Base-by-base conservation (phyloP, 2,888 invertebrate genomes). In the Allolobophora icterica region DNA sequence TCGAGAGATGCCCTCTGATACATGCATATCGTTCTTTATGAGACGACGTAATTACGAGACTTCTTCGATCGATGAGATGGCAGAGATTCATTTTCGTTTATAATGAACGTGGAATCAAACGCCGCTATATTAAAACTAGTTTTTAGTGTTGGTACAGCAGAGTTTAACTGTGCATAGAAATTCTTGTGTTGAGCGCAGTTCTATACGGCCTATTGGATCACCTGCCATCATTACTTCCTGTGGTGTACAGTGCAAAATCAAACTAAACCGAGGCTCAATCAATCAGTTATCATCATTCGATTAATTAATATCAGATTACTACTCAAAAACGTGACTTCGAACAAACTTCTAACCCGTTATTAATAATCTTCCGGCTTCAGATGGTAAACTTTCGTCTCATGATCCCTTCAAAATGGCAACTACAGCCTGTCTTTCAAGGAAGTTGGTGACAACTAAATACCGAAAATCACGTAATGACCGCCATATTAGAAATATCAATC, bases 331-430 rank as follows among this genome's bases (percentile, higher is more conserved):
- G n/a, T 71, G 71, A n/a, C 71, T n/a, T 71, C 30, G 8, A 71
- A 71, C 11, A 71, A n/a, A 71, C 71, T 71, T 71, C 71, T 71
- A 71, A 71, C 71, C 71, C 71, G 71, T 71, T 71, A n/a, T n/a
- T n/a, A 71, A 71, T 71, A 71, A 71, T 71, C 71, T 71, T 71
- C 71, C 71, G 71, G 71, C 71, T 71, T 71, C 71, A 71, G 71
- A 8, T 71, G n/a, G 30, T 71, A 71, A 71, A 71, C 71, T 71
- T 71, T 71, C 30, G 71, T 71, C 71, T 71, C 71, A 71, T 71
- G n/a, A 71, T 71, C 30, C 52, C 71, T 71, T n/a, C 87, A 87
- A 87, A 87, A 87, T 87, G 87, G 87, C 87, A 34, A 34, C 87
- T 35, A 15, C 30, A 34, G 24, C 19, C 87, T 87, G 87, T 35